Evolutionary conservation across 1,140 invertebrate species (phyloP).

Genomic region (Halyomorpha halys): DNA sequence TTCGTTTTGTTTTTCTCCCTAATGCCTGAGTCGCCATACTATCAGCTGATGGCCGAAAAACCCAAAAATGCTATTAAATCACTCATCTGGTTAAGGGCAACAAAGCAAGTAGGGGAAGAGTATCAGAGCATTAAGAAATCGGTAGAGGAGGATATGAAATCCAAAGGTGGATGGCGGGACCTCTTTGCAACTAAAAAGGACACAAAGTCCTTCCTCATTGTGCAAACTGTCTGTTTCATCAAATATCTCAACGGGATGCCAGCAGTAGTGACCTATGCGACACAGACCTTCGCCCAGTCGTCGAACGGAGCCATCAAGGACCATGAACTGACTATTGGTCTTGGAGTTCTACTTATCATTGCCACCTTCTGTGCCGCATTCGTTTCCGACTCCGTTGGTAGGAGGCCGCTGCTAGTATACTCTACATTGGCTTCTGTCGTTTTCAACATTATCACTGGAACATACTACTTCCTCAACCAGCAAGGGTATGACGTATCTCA

Average conservation of each 20-base stretch:
- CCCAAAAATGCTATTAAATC: conserved; percentile 1
- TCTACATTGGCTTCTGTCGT: conserved; percentile 33
- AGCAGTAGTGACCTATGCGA: conserved; percentile 28
- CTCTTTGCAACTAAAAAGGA: conserved; percentile 23
- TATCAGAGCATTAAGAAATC: conserved; percentile 22
- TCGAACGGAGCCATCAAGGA: background rate
- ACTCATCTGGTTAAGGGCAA: conserved; percentile 32
- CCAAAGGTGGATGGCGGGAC: conserved; percentile 26
- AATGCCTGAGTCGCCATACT: conserved; percentile 13
- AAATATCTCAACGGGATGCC: conserved; percentile 27
- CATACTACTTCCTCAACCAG: conserved; percentile 38
- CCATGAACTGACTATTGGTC: background rate
- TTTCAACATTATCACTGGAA: conserved; percentile 30
- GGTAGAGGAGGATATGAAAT: conserved; percentile 11
- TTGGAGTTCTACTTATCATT: conserved; percentile 31
- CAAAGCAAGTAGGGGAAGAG: conserved; percentile 17
- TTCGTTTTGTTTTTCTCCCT: conserved; percentile 31
- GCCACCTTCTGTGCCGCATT: conserved; percentile 25
- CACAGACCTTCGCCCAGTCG: conserved; percentile 25
- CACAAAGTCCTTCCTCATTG: conserved; percentile 26
- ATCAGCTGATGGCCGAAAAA: background rate
- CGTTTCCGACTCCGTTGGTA: conserved; percentile 32
- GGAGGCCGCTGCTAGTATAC: conserved; percentile 43
- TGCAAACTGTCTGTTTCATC: conserved; percentile 24
- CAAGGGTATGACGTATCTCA: conserved; percentile 24